Evolutionary conservation across 1,140 invertebrate species (phyloP), one percentile per base, ranked within the genome.

Genomic region (Formica selysi): DNA sequence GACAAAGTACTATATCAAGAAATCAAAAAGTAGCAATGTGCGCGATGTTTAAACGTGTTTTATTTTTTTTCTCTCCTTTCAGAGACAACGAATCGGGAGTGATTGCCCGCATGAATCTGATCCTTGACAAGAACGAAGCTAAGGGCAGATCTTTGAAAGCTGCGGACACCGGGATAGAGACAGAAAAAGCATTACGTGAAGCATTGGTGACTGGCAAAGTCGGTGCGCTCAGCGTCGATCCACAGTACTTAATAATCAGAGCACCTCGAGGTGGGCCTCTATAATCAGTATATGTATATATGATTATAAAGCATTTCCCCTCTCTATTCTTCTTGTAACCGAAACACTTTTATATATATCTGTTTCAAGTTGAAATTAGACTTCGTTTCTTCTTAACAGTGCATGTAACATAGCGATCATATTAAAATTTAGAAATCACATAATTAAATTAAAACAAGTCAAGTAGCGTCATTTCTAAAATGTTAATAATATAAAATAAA

Each of bases 141-240:
- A 96, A 97, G 91, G 96, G 95, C 16, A 91, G 96, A 81, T 94
- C 96, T 22, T 88, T 96, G 41, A 93, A 93, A 73, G 92, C 95
- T 6, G 83, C 93, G 32, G 95, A 96, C 3, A 95, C 94, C 0
- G 95, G 95, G 16, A 93, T 95, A 6, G 94, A 86, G 1, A 80
- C 80, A 5, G 90, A 89, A 94, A 96, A 91, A 92, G 96, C 96
- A 0, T 93, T 98, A 5, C 95, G 96, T 88, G 96, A 98, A 74
- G 97, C 97, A 8, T 95, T 98, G 16, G 94, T 95, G 6, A 96
- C 93, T 3, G 98, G 98, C 26, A 96, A 95, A 90, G 96, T 98
- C 22, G 98, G 98, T 0, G 96, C 97, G 41, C 94, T 98, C 1
- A 96, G 96, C 11, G 96, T 98, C 0, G 98, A 99, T 95, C 97